phyloP scores from a whole-genome alignment of 2,888 invertebrate species.

The Phorcus lineatus region DNA sequence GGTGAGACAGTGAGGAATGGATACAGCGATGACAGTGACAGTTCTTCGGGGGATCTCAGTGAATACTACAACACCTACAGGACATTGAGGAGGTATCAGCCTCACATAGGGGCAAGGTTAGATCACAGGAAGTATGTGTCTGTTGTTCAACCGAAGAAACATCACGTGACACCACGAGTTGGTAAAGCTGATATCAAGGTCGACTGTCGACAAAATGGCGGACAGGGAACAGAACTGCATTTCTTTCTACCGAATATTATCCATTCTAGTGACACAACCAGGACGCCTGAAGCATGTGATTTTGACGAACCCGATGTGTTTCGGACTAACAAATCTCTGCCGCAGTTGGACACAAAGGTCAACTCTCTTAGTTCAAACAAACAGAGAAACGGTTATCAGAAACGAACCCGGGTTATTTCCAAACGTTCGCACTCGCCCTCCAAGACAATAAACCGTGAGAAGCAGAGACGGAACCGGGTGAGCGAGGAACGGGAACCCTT shows the following conservation, averaged over 20 bases:
- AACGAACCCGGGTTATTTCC: not conserved
- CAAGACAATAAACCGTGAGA: not conserved
- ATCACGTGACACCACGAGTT: conserved; percentile 8
- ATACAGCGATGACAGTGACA: too few relatives aligned
- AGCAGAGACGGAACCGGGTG: not conserved
- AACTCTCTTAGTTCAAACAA: not conserved
- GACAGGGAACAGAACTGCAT: not conserved
- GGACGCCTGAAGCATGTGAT: not conserved
- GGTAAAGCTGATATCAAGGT: not conserved
- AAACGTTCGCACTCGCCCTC: not conserved
- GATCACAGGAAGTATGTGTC: not conserved
- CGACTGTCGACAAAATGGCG: not conserved
- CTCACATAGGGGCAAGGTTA: not conserved
- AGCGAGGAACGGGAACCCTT: not conserved
- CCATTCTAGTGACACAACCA: not conserved
- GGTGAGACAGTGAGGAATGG: too few relatives aligned
- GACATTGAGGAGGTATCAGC: too few relatives aligned
- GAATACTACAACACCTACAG: too few relatives aligned
- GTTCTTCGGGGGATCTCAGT: too few relatives aligned
- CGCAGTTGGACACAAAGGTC: not conserved
- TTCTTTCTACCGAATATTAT: conserved; percentile 7
- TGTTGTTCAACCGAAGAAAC: not conserved
- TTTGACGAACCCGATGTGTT: not conserved
- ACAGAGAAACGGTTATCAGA: not conserved
- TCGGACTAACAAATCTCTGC: not conserved